A percentile compares a stretch with the other conserved stretches of the same genome.
Conservation (phyloP, 1,140 invertebrate genomes). For the Batillaria attramentaria region DNA sequence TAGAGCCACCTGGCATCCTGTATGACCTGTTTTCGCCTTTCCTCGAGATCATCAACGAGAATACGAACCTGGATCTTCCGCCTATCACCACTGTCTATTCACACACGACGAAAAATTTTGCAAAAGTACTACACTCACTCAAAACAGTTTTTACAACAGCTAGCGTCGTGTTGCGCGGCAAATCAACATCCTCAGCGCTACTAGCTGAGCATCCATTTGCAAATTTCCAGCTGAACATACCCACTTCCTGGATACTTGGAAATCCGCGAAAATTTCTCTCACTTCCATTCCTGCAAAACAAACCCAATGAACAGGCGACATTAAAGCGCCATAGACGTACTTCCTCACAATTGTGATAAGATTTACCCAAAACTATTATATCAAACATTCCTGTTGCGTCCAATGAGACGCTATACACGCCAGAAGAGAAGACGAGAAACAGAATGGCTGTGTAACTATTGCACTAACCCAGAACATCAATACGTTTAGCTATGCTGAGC, state of each 20-base stretch:
- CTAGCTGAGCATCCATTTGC: constrained; percentile 3
- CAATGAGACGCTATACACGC: too few relatives aligned
- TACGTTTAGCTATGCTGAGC: too few relatives aligned
- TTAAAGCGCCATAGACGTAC: too few relatives aligned
- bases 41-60: constrained; percentile 12
- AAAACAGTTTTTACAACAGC: not conserved
- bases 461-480: too few relatives aligned
- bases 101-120: constrained; percentile 4
- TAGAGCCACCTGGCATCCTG: constrained; percentile 10
- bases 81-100: not conserved
- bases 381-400: too few relatives aligned
- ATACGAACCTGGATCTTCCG: not conserved
- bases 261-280: constrained; percentile 14
- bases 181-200: constrained; percentile 17
- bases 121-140: not conserved
- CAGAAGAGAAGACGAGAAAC: too few relatives aligned
- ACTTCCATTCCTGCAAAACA: not conserved
- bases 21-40: constrained; percentile 9
- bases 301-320: too few relatives aligned
- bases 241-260: constrained; percentile 25
- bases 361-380: too few relatives aligned
- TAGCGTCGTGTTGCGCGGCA: not conserved
- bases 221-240: constrained; percentile 20
- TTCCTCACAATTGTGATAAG: too few relatives aligned
- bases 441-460: too few relatives aligned